phyloP scores from a whole-genome alignment of 2,113 vertebrate species.

The Mesoclemmys tuberculata region DNA sequence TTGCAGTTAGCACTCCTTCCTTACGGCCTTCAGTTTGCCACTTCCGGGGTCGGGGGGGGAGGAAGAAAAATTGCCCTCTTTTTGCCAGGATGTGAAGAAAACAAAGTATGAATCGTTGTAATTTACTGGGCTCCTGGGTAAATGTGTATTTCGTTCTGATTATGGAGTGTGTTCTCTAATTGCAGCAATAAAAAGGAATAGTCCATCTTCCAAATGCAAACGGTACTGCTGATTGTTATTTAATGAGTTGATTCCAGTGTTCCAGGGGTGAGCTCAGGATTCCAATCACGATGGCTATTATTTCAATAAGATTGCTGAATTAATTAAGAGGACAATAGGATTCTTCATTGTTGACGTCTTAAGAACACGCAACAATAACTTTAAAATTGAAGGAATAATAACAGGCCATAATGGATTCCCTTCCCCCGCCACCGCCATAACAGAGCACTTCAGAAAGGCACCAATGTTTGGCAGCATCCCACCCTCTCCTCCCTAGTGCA shows the following conservation, averaged over 20 bases:
- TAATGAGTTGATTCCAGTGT: conserved; percentile 83
- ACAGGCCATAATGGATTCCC: not conserved
- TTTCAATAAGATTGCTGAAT: conserved; percentile 76
- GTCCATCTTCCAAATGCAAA: conserved; percentile 77
- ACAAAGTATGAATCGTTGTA: conserved; percentile 72
- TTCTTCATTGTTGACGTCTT: conserved; percentile 72
- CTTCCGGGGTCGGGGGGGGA: not conserved
- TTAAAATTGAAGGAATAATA: conserved; percentile 31
- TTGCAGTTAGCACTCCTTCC: not conserved
- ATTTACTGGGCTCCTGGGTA: conserved; percentile 79
- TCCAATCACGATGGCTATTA: conserved; percentile 75
- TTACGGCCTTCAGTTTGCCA: not conserved
- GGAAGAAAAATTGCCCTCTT: not conserved
- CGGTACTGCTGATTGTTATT: conserved; percentile 78
- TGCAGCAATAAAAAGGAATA: conserved; percentile 79
- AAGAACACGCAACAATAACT: conserved; percentile 68
- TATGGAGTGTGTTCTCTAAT: conserved; percentile 80
- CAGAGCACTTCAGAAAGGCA: not conserved
- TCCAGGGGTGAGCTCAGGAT: conserved; percentile 80
- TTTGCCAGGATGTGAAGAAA: conserved; percentile 55
- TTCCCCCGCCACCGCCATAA: not conserved
- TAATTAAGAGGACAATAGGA: conserved; percentile 79
- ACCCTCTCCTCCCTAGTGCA: not conserved
- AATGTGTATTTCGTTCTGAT: conserved; percentile 81
- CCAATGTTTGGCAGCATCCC: rapidly evolving